These are phyloP conservation scores for Lucinisca nassula DNA, from an alignment of 2,888 invertebrate genomes.

Conservation along the genomic window DNA sequence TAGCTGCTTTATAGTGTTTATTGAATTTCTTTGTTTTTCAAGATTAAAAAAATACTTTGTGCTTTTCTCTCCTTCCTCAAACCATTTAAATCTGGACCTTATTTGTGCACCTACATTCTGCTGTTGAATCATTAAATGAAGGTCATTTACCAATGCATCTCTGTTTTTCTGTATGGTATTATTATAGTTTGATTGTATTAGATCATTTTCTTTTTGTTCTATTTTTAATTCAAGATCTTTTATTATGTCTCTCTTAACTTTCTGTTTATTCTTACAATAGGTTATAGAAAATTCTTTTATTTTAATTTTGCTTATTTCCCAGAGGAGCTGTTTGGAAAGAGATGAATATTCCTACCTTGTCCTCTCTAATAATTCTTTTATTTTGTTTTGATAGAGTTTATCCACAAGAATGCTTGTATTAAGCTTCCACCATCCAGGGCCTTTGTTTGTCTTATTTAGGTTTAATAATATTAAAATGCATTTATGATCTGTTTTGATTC, in stretches of 20 bases:
- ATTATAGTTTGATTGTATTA: too few species aligned
- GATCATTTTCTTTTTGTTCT: too few species aligned
- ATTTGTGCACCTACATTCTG: background rate
- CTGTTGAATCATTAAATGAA: background rate
- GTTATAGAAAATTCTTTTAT: background rate
- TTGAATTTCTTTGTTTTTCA: constrained; percentile 12
- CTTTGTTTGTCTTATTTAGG: background rate
- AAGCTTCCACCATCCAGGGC: background rate
- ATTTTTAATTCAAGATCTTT: background rate
- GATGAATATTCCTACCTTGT: background rate
- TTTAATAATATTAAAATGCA: background rate
- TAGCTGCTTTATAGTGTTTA: constrained; percentile 1
- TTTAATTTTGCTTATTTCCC: background rate
- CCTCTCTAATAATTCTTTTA: background rate
- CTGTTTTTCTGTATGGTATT: background rate
- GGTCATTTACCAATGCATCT: background rate
- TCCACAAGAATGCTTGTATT: too few species aligned
- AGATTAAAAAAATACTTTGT: constrained; percentile 87
- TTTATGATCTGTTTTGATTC: background rate
- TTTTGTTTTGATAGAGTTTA: too few species aligned
- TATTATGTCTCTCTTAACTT: background rate
- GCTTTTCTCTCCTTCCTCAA: constrained; percentile 15
- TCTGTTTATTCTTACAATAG: background rate
- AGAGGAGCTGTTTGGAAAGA: background rate
- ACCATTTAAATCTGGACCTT: background rate